Evolutionary conservation across 2,113 vertebrate genomes (phyloP).

Genomic region (Bufo gargarizans): DNA sequence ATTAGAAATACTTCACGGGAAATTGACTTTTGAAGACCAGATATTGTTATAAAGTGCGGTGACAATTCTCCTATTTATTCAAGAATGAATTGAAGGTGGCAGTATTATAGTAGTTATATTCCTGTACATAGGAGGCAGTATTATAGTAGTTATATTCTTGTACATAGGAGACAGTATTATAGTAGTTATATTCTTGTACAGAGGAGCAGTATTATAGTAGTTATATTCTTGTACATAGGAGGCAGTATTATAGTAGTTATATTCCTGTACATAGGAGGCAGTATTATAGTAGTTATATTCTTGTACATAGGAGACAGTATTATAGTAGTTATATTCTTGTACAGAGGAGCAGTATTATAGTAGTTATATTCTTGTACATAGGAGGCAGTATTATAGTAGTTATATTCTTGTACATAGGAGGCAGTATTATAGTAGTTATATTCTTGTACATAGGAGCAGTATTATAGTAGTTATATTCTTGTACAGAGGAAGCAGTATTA

Average conservation of each 20-base stretch:
- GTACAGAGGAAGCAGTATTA: neutral
- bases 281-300: slow-evolving; percentile 11
- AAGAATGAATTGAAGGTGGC: neutral
- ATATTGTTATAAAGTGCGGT: neutral
- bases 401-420: neutral
- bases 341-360: neutral
- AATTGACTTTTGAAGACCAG: slow-evolving; percentile 13
- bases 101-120: neutral
- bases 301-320: neutral
- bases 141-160: slow-evolving; percentile 6
- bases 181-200: slow-evolving; percentile 13
- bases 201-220: neutral
- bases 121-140: neutral
- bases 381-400: neutral
- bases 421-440: neutral
- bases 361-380: neutral
- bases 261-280: neutral
- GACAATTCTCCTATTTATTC: neutral
- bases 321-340: slow-evolving; percentile 11
- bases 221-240: neutral
- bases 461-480: slow-evolving; percentile 4
- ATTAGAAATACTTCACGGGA: slow-evolving; percentile 19
- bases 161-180: neutral
- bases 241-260: neutral
- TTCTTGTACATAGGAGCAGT: neutral